Conservation (phyloP, 2,888 invertebrate genomes). For the Platynereis dumerilii region DNA sequence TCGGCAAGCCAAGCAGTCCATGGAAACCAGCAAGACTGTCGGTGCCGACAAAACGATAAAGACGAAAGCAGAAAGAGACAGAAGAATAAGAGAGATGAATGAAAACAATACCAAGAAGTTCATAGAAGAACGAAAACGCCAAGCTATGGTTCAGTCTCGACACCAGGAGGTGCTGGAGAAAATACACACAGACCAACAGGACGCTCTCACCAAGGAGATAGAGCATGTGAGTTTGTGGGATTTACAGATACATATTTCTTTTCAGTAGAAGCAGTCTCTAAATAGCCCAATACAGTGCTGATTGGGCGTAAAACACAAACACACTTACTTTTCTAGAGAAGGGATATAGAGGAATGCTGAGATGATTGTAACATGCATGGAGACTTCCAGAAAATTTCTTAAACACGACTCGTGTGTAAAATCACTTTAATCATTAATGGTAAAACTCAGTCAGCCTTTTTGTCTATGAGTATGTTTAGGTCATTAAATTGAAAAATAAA, state of each 20-base stretch:
- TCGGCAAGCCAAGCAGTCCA: conserved; percentile 92
- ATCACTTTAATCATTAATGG: too few relatives aligned
- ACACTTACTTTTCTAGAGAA: too few relatives aligned
- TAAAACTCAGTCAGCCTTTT: too few relatives aligned
- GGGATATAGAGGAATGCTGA: too few relatives aligned
- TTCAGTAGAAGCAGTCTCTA: too few relatives aligned
- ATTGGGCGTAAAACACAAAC: conserved; percentile 9
- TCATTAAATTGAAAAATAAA: too few relatives aligned
- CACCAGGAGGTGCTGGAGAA: conserved; percentile 59
- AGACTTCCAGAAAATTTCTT: too few relatives aligned
- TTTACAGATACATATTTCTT: background rate
- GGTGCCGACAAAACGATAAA: conserved; percentile 93
- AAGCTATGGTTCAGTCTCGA: conserved; percentile 54
- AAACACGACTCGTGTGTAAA: too few relatives aligned
- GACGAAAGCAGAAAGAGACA: conserved; percentile 96
- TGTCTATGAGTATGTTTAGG: too few relatives aligned
- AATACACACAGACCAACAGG: conserved; percentile 72
- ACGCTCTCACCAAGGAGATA: conserved; percentile 71
- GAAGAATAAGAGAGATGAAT: conserved; percentile 82
- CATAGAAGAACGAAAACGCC: conserved; percentile 81
- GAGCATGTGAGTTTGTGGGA: conserved; percentile 31
- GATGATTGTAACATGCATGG: too few relatives aligned
- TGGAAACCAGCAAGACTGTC: conserved; percentile 95
- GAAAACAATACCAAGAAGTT: conserved; percentile 98
- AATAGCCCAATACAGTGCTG: background rate